phyloP scores from a whole-genome alignment of 2,888 invertebrate species.

The Andrena bicolor region DNA sequence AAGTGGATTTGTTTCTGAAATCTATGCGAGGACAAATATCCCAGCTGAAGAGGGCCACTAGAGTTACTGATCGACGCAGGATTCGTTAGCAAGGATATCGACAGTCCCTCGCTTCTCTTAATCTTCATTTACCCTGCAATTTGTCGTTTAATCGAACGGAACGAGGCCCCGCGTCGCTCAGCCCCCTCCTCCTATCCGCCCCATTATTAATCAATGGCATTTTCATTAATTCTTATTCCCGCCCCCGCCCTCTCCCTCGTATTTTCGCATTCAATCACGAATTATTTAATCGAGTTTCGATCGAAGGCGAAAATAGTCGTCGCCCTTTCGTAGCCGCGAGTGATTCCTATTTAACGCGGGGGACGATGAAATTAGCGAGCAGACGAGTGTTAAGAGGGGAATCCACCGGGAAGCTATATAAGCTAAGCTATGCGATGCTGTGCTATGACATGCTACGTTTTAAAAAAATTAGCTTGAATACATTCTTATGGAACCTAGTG shows the following conservation, averaged over 20 bases:
- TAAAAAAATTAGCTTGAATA: no score
- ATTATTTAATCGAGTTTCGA: background rate
- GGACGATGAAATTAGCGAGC: conserved; percentile 13
- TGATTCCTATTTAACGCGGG: background rate
- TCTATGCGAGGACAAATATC: conserved; percentile 37
- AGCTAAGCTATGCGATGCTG: no score
- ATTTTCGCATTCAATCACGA: conserved; percentile 7
- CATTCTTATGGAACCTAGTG: no score
- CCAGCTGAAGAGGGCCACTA: conserved; percentile 13
- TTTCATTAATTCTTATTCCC: background rate
- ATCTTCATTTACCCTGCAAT: conserved; percentile 41
- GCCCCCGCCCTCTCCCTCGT: no score
- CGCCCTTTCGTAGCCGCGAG: background rate
- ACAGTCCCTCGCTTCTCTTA: conserved; percentile 20
- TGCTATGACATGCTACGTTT: no score
- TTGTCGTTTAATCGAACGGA: conserved; percentile 32
- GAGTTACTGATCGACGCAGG: background rate
- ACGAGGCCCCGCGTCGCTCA: background rate
- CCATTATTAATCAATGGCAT: background rate
- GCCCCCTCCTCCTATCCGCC: background rate
- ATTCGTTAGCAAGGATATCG: conserved; percentile 38
- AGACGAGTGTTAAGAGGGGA: background rate
- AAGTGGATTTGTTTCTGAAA: background rate
- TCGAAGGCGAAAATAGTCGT: background rate
- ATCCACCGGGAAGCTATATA: no score